Evolutionary conservation across 2,113 vertebrate species (phyloP).

Genomic region (Heterotilapia buettikoferi): DNA sequence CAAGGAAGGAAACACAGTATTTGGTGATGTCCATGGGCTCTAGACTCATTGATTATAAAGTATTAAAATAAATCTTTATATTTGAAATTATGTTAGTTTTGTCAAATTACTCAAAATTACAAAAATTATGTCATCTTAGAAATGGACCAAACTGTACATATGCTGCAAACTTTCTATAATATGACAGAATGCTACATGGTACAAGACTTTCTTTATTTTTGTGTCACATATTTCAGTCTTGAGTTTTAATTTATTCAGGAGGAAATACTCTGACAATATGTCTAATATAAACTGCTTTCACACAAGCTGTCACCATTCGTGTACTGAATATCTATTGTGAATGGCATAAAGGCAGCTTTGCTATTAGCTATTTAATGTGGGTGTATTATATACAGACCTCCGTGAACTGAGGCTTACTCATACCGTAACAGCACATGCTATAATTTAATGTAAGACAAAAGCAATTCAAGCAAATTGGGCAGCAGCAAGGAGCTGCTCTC

Average conservation of each 20-base stretch:
- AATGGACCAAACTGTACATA: neutral
- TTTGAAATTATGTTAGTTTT: neutral
- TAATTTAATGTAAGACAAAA: constrained; percentile 24
- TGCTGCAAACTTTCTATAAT: neutral
- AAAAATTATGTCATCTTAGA: neutral
- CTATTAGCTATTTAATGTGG: neutral
- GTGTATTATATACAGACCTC: neutral
- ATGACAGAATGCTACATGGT: neutral
- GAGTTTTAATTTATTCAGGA: neutral
- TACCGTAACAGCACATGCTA: neutral
- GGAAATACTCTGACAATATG: neutral
- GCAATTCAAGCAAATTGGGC: neutral
- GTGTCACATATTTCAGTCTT: neutral
- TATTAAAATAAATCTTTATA: neutral
- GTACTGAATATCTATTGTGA: neutral
- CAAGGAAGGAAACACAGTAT: neutral
- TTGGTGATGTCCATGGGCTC: neutral
- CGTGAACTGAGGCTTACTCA: constrained; percentile 1
- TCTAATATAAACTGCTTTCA: neutral
- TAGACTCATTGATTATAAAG: neutral
- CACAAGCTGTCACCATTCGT: neutral
- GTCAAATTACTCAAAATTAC: neutral
- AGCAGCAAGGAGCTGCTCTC: neutral
- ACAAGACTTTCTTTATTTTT: neutral
- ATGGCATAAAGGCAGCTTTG: neutral